These are phyloP conservation scores for Coregonus suidteri DNA, from an alignment of 2,797 vertebrate species.

Conservation along the genomic window DNA sequence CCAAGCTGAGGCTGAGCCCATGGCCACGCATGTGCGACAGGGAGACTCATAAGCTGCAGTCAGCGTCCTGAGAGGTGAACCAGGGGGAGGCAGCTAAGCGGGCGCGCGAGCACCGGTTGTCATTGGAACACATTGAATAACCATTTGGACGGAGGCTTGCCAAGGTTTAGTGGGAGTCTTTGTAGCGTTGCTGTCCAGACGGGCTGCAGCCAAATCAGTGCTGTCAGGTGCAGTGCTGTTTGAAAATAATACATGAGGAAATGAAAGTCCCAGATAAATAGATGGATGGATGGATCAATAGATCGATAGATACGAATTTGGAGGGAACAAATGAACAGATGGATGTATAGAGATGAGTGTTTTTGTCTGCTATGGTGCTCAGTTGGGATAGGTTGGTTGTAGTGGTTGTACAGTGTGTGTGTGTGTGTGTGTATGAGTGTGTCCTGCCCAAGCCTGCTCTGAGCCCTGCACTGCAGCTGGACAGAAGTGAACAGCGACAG, in stretches of 20 bases:
- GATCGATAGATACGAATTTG: slow-evolving; percentile 27
- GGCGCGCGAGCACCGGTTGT: slow-evolving; percentile 61
- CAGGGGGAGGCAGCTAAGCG: slow-evolving; percentile 46
- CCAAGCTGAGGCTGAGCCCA: slow-evolving; percentile 49
- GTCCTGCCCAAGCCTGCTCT: not conserved
- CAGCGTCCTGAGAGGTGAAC: slow-evolving; percentile 60
- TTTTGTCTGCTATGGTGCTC: not conserved
- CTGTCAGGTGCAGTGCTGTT: slow-evolving; percentile 48
- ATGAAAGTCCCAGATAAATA: slow-evolving; percentile 52
- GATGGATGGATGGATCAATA: slow-evolving; percentile 19
- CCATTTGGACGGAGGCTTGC: slow-evolving; percentile 71
- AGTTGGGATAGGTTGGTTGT: not conserved
- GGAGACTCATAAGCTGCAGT: slow-evolving; percentile 63
- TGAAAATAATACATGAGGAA: slow-evolving; percentile 46
- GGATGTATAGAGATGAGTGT: slow-evolving; percentile 30
- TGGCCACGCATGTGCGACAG: slow-evolving; percentile 43
- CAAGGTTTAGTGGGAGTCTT: slow-evolving; percentile 69
- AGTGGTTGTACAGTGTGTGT: slow-evolving; percentile 1
- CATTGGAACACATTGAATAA: slow-evolving; percentile 82
- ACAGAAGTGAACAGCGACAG: slow-evolving; percentile 47
- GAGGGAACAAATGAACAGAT: slow-evolving; percentile 50
- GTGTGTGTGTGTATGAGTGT: slow-evolving; percentile 20
- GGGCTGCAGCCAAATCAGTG: slow-evolving; percentile 62
- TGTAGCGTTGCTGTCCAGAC: slow-evolving; percentile 65
- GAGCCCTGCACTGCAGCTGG: slow-evolving; percentile 44